Evolutionary conservation across 2,113 vertebrate species (phyloP).

Genomic region (Procavia capensis): DNA sequence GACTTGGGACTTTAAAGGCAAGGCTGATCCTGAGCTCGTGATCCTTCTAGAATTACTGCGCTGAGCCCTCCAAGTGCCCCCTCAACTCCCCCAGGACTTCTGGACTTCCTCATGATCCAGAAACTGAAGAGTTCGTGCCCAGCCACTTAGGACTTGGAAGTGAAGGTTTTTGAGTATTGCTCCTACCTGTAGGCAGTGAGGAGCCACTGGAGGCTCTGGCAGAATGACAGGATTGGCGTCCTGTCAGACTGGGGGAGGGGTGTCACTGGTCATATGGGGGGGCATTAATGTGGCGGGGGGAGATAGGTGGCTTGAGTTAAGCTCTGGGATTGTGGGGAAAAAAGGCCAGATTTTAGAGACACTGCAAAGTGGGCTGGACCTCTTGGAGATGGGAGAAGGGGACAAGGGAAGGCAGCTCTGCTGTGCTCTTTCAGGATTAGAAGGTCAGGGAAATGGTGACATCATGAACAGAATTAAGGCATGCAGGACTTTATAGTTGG

Average conservation of each 20-base stretch:
- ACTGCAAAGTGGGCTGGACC: not conserved
- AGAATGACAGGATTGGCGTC: not conserved
- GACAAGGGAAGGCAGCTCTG: not conserved
- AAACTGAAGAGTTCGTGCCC: not conserved
- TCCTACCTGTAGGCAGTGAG: not conserved
- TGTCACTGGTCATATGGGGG: not conserved
- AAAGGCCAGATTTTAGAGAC: not conserved
- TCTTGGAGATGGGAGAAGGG: not conserved
- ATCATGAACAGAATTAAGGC: constrained; percentile 21
- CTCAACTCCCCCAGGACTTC: not conserved
- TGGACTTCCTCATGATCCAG: not conserved
- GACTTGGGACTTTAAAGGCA: not conserved
- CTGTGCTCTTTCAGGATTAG: constrained; percentile 8
- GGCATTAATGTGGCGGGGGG: not conserved
- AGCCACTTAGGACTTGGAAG: not conserved
- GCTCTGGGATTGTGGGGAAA: not conserved
- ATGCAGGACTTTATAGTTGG: not conserved
- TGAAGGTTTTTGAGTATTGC: not conserved
- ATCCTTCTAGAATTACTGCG: not conserved
- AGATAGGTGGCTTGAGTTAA: not conserved
- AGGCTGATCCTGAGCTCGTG: not conserved
- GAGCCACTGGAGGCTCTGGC: constrained; percentile 2
- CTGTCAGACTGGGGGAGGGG: not conserved
- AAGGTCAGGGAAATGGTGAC: not conserved
- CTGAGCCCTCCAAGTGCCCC: not conserved